phyloP scores from a whole-genome alignment of 2,888 invertebrate genomes.

The Diadegma fenestrale region DNA sequence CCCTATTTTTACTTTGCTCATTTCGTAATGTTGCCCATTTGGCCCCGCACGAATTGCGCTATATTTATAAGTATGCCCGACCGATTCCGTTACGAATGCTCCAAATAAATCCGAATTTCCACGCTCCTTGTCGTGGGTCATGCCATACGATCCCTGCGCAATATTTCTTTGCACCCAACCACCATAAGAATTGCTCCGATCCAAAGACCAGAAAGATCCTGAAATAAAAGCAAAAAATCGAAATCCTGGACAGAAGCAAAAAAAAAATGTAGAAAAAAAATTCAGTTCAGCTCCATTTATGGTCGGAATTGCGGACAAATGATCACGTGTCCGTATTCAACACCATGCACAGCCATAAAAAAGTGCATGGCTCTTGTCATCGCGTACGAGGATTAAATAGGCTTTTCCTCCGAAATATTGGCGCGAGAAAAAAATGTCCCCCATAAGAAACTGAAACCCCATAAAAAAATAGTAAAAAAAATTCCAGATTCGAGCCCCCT shows the following conservation, averaged over 20 bases:
- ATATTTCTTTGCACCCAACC: slow-evolving; percentile 73
- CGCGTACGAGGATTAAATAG: background rate
- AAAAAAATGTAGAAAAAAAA: slow-evolving; percentile 57
- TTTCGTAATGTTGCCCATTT: slow-evolving; percentile 43
- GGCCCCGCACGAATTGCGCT: slow-evolving; percentile 3
- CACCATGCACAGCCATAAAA: slow-evolving; percentile 1
- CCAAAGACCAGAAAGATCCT: slow-evolving; percentile 43
- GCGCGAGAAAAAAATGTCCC: slow-evolving; percentile 63
- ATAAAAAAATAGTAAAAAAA: slow-evolving; percentile 53
- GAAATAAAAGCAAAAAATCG: slow-evolving; percentile 33
- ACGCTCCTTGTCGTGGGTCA: slow-evolving; percentile 78
- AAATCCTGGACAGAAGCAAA: slow-evolving; percentile 48
- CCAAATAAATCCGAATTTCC: slow-evolving; percentile 78
- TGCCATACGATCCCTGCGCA: slow-evolving; percentile 77
- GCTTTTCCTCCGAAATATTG: background rate
- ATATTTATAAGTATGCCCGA: slow-evolving; percentile 32
- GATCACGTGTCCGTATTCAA: slow-evolving; percentile 74
- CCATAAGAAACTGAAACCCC: slow-evolving; percentile 44
- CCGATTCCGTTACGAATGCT: slow-evolving; percentile 75
- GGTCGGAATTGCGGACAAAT: slow-evolving; percentile 82
- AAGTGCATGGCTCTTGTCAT: background rate
- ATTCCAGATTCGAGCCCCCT: slow-evolving; percentile 58
- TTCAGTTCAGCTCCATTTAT: slow-evolving; percentile 76
- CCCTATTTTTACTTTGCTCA: slow-evolving; percentile 30
- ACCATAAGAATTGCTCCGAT: slow-evolving; percentile 37